Evolutionary conservation across 2,113 vertebrate species (phyloP).

Genomic region (Podarcis raffonei): DNA sequence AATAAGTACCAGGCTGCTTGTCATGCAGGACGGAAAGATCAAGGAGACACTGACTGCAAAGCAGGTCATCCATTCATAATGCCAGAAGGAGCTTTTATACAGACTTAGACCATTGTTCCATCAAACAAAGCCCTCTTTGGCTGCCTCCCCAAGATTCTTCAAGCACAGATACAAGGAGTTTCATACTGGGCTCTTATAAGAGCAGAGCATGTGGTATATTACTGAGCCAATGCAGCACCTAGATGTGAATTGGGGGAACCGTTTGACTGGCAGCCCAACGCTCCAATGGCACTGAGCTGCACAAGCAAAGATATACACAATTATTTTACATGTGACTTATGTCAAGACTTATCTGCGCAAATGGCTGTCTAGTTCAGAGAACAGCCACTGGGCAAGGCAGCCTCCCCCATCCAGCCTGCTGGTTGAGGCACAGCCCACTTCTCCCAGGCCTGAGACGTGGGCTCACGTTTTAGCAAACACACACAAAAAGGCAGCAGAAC

Average conservation of each 20-base stretch:
- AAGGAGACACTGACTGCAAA: background rate
- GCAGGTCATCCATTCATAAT: background rate
- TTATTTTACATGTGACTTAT: background rate
- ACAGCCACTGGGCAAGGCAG: background rate
- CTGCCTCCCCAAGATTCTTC: background rate
- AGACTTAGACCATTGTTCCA: background rate
- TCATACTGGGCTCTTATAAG: background rate
- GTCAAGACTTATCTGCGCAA: background rate
- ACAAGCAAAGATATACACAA: background rate
- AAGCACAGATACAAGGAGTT: background rate
- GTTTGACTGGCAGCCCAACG: background rate
- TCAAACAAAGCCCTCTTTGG: background rate
- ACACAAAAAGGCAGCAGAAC: background rate
- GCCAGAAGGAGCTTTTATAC: background rate
- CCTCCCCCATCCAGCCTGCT: background rate
- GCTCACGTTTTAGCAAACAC: background rate
- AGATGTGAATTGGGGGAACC: background rate
- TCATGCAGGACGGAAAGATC: background rate
- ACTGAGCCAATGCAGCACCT: background rate
- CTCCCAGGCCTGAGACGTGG: background rate
- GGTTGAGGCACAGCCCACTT: background rate
- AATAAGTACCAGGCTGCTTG: background rate
- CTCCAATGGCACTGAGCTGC: background rate
- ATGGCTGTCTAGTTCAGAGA: background rate
- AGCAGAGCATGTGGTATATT: background rate